phyloP scores from a whole-genome alignment of 2,888 invertebrate species.

The Craniophora ligustri region DNA sequence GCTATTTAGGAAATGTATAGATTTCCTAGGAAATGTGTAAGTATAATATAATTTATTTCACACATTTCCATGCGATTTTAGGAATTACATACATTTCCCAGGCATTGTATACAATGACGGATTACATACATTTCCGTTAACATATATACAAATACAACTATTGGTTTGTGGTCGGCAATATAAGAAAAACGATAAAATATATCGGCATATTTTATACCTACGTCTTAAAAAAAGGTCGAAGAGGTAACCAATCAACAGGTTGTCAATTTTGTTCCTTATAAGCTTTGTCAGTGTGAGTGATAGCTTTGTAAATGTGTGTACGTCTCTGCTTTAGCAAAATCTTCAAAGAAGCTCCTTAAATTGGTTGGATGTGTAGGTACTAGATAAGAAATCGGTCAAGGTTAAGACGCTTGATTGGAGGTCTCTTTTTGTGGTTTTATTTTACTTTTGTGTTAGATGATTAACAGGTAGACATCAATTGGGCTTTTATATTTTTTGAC shows the following conservation, averaged over 20 bases:
- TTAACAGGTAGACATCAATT: neutral
- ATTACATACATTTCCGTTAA: no score
- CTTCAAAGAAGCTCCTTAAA: constrained; percentile 13
- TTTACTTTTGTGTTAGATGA: neutral
- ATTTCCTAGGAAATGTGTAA: no score
- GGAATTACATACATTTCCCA: no score
- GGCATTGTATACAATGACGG: no score
- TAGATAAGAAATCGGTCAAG: constrained; percentile 13
- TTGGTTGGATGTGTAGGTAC: neutral
- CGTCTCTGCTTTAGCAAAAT: neutral
- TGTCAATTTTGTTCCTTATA: constrained; percentile 4
- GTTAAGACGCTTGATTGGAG: constrained; percentile 8
- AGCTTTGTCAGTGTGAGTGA: constrained; percentile 1
- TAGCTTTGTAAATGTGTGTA: constrained; percentile 1
- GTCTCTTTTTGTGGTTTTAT: constrained; percentile 8
- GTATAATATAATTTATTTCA: no score
- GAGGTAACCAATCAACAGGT: constrained; percentile 31
- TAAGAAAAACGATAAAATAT: no score
- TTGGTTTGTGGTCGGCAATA: no score
- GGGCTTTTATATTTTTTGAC: neutral
- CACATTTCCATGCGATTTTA: no score
- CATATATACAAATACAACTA: no score
- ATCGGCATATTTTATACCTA: no score
- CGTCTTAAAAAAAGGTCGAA: no score
- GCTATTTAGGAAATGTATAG: no score